Base-by-base conservation (phyloP, 2,797 vertebrate genomes). In the Polyboroides typus region DNA sequence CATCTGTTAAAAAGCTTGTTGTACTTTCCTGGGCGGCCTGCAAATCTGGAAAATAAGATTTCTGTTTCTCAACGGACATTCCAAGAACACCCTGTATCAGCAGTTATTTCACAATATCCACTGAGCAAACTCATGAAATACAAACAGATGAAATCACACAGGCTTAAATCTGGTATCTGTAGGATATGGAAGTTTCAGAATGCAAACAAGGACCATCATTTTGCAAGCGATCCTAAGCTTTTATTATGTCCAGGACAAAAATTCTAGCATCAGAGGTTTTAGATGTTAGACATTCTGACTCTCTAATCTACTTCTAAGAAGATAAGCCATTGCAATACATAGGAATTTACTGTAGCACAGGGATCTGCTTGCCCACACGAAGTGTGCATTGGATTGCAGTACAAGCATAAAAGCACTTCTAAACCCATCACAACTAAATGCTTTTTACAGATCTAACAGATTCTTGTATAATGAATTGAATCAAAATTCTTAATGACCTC, bases 1-100 rank as follows among this genome's bases (percentile, higher is more conserved):
- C 99, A 99, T 96, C 99, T 99, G 97, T 99, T 99, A 97, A 99
- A 99, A 91, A 99, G 99, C 98, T 99, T 99, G 98, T 99, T 99
- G 98, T 99, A 99, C 96, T 99, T 99, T 93, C 99, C 99, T 67
- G 99, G 99, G 94, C 99, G 99, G 81, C 99, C 99, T 86, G 99
- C 99, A 98, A 99, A 99, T 98, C 99, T 98, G 94, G 72, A 97
- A 98, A 95, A 95, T 16, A 38, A 96, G 38, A 97, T 96, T 95
- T 91, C 63, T 89, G 74, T 62, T 96, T 96, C 58, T 97, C 89
- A 97, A 70, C n/a, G 36, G 42, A 89, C 33, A 68, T 94, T 81
- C 29, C 85, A 64, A 44, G 50, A 93, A 82, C 64, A 75, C 10
- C 12, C 44, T 53, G 12, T 90, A 81, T 86, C 72, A 62, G 44